Conservation (phyloP, 2,797 vertebrate species). For the Percopsis omiscomaycus region DNA sequence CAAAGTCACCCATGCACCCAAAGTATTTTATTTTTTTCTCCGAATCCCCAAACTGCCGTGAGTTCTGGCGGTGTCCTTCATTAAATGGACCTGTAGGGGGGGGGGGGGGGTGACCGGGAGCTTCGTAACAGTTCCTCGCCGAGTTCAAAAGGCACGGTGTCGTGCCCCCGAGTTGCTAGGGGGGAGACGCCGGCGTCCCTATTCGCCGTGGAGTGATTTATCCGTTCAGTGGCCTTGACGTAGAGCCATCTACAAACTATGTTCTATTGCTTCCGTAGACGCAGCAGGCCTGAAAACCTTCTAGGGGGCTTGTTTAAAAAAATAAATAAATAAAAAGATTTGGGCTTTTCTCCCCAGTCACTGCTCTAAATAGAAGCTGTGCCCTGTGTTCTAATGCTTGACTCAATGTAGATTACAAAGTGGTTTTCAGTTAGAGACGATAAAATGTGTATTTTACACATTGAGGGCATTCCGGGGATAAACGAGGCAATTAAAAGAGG, state of each 20-base stretch:
- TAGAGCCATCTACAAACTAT: too few species aligned
- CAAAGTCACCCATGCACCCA: conserved; percentile 18
- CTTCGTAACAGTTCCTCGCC: conserved; percentile 10
- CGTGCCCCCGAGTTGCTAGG: not conserved
- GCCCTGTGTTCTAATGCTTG: too few species aligned
- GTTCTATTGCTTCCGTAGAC: not conserved
- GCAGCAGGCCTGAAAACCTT: not conserved
- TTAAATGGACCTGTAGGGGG: conserved; percentile 25
- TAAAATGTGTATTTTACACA: too few species aligned
- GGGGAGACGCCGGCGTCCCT: too few species aligned
- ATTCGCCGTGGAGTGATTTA: not conserved
- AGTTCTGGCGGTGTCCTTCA: conserved; percentile 13
- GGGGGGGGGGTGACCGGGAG: conserved; percentile 2
- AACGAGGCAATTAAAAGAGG: too few species aligned
- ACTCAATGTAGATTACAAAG: too few species aligned
- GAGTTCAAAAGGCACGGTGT: conserved; percentile 10
- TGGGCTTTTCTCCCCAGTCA: too few species aligned
- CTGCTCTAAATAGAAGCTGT: too few species aligned
- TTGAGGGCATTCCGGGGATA: too few species aligned
- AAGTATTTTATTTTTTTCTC: conserved; percentile 6
- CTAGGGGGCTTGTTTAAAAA: not conserved
- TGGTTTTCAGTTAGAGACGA: too few species aligned
- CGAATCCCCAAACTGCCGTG: conserved; percentile 14
- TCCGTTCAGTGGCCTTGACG: too few species aligned
- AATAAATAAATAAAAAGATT: too few species aligned